Percentiles rank a stretch among this genome's conserved stretches.
These are phyloP conservation scores for Eudasyphora cyanicolor DNA, from an alignment of 2,888 invertebrate species.

Conservation along the genomic window DNA sequence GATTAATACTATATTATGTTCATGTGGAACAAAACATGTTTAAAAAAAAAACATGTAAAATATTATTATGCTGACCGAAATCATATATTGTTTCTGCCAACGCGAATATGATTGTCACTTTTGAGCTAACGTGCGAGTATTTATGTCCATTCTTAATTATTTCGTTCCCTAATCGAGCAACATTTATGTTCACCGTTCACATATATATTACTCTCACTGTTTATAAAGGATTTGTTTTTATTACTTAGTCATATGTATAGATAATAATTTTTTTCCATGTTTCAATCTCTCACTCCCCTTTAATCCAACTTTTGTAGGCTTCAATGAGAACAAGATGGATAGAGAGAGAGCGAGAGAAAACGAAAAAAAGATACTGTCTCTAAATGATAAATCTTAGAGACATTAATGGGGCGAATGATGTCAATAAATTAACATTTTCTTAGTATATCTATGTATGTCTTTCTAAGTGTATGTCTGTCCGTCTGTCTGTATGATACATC, in stretches of 20 bases:
- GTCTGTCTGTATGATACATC: background rate
- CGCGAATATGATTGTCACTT: no score
- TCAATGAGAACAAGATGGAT: background rate
- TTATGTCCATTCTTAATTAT: no score
- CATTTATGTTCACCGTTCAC: no score
- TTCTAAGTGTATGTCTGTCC: background rate
- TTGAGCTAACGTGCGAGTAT: no score
- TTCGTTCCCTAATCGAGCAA: no score
- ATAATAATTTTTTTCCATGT: slow-evolving; percentile 10
- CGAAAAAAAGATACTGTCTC: slow-evolving; percentile 5
- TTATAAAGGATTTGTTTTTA: background rate
- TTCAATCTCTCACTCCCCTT: background rate
- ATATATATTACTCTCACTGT: slow-evolving; percentile 1
- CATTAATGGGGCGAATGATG: slow-evolving; percentile 39
- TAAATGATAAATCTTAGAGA: slow-evolving; percentile 32
- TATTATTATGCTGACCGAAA: no score
- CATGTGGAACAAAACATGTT: no score
- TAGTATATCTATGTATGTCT: background rate
- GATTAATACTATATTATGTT: no score
- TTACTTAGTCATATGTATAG: background rate
- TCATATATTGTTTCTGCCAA: no score
- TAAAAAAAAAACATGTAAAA: no score
- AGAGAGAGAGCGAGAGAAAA: no score
- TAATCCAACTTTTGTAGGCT: background rate
- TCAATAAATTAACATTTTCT: slow-evolving; percentile 61